Conservation (phyloP, 2,797 vertebrate species). For the Enoplosus armatus region DNA sequence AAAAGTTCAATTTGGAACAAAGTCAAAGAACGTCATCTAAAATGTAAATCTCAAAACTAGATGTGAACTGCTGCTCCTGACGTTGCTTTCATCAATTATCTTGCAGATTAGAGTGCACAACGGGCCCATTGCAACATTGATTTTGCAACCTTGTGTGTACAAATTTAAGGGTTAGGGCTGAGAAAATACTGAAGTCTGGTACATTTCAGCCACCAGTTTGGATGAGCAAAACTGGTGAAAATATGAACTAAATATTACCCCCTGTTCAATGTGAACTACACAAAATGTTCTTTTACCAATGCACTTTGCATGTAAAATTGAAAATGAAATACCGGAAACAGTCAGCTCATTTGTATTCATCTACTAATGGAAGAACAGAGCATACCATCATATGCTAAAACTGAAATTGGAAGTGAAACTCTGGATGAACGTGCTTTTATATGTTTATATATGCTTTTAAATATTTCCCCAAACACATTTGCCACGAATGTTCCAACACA, state of each 20-base stretch:
- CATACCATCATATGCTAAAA: constrained; percentile 18
- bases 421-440: constrained; percentile 46
- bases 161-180: constrained; percentile 12
- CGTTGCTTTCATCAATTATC: constrained; percentile 32
- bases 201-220: neutral
- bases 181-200: neutral
- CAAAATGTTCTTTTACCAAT: neutral
- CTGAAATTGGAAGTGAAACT: constrained; percentile 40
- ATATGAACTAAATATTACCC: neutral
- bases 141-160: constrained; percentile 22
- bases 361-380: constrained; percentile 15
- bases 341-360: constrained; percentile 12
- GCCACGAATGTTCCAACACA: constrained; percentile 63
- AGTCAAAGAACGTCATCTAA: constrained; percentile 35
- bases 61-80: constrained; percentile 2
- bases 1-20: constrained; percentile 48
- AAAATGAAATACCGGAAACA: neutral
- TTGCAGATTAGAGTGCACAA: constrained; percentile 32
- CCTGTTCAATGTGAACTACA: neutral
- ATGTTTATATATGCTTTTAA: constrained; percentile 64
- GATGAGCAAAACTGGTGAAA: neutral
- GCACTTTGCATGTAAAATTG: neutral
- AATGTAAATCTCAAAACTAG: constrained; percentile 31
- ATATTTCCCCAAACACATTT: constrained; percentile 70
- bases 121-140: neutral